phyloP scores from a whole-genome alignment of 1,140 invertebrate genomes.

The Caenorhabditis elegans region WBcel235 BX284603.4:6459001-6459500 shows the following conservation, averaged over 20 bases:
- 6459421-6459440: too few species aligned
- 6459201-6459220: neutral
- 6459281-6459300: too few species aligned
- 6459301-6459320: too few species aligned
- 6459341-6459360: neutral
- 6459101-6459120: neutral
- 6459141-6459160: neutral
- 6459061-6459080: neutral
- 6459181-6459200: neutral
- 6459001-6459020: neutral
- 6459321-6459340: neutral
- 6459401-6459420: too few species aligned
- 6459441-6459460: too few species aligned
- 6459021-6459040: too few species aligned
- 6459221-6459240: neutral
- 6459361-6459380: neutral
- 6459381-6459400: neutral
- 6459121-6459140: neutral
- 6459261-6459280: neutral
- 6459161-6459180: neutral
- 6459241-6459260: neutral
- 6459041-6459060: neutral
- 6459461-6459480: too few species aligned
- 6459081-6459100: neutral
- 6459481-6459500: too few species aligned